Evolutionary conservation across 2,113 vertebrate genomes (phyloP), one percentile per base, ranked within the genome.

Genomic region (Crocuta crocuta): DNA sequence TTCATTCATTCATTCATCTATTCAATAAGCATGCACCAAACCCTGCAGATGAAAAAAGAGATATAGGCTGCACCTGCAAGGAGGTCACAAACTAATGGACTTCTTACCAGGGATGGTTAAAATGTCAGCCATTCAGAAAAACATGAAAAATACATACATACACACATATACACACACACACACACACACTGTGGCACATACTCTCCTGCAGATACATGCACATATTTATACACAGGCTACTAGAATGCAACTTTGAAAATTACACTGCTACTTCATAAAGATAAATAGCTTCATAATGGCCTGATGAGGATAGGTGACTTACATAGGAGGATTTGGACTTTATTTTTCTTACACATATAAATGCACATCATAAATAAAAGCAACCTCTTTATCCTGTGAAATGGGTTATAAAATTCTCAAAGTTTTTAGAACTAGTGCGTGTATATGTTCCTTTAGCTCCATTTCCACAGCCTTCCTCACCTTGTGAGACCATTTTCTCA

Each of bases 71-170:
- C 24, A 21, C 7, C 43, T 3, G 48, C 55, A 80, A 95, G 48
- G 78, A 80, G 24, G 31, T 92, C 74, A 95, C n/a, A 86, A 61
- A 78, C 28, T 87, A 82, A 94, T 45, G 50, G 33, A 89, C 7
- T 31, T 94, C 70, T 80, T 89, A 66, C 45, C 33, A 68, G 31
- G 15, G 26, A 65, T 92, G 31, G 31, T 48, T 28, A 89, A 93
- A 81, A 82, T 74, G 10, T 97, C 65, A 89, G 13, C 23, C 50
- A 91, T 65, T 89, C 65, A 68, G 39, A 82, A 74, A 82, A 96
- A 43, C 19, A 88, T 89, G 73, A 73, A 81, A 82, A 45, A 78
- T 15, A 78, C 13, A 65, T 21, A 55, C n/a, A 50, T 17, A 50
- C 17, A 66, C 26, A 65, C 80, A 82, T 9, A 50, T 33, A 65